Conservation (phyloP, 1,140 invertebrate species). For the Colletes gigas region DNA sequence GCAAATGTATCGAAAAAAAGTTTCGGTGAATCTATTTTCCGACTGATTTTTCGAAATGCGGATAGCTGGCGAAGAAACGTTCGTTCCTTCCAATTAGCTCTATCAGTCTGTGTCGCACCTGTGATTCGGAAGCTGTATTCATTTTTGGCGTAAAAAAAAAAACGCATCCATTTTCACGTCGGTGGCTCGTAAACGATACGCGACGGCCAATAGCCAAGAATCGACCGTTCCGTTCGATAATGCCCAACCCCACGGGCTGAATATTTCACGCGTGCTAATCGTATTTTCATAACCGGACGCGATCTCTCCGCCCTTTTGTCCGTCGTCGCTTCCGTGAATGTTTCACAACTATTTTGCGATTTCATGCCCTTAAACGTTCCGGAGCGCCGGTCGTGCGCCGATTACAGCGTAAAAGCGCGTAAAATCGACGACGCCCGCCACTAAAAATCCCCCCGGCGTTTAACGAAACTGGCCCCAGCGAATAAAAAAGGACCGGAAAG, state of each 20-base stretch:
- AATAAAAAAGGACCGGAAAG: constrained; percentile 27
- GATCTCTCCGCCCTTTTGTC: constrained; percentile 27
- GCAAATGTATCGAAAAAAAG: too few species aligned
- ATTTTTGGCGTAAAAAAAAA: too few species aligned
- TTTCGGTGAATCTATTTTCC: too few species aligned
- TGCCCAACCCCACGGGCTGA: constrained; percentile 5
- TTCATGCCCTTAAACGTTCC: constrained; percentile 53
- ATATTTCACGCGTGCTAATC: constrained; percentile 51
- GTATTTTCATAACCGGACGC: constrained; percentile 51
- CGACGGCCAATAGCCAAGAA: not conserved
- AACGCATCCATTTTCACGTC: not conserved
- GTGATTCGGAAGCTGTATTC: too few species aligned
- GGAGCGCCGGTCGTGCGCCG: constrained; percentile 18
- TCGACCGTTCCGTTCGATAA: constrained; percentile 42
- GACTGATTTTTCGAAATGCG: too few species aligned
- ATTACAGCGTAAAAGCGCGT: constrained; percentile 53
- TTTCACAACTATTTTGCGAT: constrained; percentile 52
- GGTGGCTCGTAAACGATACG: not conserved
- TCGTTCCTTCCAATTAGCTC: too few species aligned
- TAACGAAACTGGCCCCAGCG: constrained; percentile 8
- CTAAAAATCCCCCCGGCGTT: constrained; percentile 25
- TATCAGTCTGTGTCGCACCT: not conserved
- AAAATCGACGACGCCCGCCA: constrained; percentile 32
- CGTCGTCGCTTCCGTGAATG: constrained; percentile 33
- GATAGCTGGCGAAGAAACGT: too few species aligned